Evolutionary conservation across 2,113 vertebrate species (phyloP).

Genomic region (Ictidomys tridecemlineatus): DNA sequence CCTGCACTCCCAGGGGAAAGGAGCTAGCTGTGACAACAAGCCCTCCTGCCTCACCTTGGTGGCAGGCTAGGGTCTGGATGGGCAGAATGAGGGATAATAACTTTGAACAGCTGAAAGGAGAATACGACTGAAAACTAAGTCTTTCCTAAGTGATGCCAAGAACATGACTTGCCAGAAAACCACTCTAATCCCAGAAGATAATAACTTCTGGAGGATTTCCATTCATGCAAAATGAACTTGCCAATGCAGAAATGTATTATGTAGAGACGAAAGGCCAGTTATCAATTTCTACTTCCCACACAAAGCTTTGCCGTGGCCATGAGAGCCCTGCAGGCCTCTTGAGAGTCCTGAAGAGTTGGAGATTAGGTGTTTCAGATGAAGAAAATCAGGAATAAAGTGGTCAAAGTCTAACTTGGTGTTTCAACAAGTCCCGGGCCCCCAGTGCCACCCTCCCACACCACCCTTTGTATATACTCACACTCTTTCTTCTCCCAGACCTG

Average conservation of each 20-base stretch:
- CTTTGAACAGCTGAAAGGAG: conserved; percentile 25
- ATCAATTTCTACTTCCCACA: neutral
- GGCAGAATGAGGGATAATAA: neutral
- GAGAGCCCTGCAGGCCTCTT: neutral
- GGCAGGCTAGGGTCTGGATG: neutral
- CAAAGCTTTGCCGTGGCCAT: neutral
- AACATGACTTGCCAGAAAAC: conserved; percentile 18
- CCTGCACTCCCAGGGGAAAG: neutral
- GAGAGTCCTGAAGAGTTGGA: neutral
- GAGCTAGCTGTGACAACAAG: neutral
- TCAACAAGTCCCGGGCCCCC: neutral
- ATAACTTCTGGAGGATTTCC: neutral
- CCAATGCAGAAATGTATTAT: neutral
- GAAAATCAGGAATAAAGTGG: neutral
- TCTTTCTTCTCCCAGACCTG: neutral
- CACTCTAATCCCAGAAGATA: neutral
- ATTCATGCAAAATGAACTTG: neutral
- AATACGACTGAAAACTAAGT: neutral
- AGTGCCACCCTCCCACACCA: neutral
- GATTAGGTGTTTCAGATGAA: neutral
- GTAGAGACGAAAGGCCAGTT: neutral
- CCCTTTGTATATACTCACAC: neutral
- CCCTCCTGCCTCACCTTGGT: neutral
- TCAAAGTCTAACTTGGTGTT: neutral
- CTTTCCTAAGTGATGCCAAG: conserved; percentile 53